A percentile compares a stretch with the other conserved stretches of the same genome.
phyloP scores from a whole-genome alignment of 2,113 vertebrate genomes.

The Paramisgurnus dabryanus region DNA sequence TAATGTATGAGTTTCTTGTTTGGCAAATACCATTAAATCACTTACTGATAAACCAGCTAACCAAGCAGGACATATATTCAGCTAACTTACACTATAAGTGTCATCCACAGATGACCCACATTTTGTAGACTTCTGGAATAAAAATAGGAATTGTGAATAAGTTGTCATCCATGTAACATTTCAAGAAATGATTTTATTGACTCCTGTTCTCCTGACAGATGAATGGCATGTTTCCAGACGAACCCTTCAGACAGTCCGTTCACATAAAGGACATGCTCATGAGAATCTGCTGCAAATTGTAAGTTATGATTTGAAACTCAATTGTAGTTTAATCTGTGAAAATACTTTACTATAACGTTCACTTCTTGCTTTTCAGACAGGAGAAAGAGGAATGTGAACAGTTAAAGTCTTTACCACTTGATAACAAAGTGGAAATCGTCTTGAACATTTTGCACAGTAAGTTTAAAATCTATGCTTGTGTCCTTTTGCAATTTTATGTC shows the following conservation, averaged over 20 bases:
- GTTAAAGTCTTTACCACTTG: not conserved
- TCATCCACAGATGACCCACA: no score
- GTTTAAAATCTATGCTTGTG: not conserved
- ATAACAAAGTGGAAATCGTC: constrained; percentile 1
- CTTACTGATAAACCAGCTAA: no score
- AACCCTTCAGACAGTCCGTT: constrained; percentile 59
- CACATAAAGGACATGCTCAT: constrained; percentile 80
- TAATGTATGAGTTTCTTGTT: no score
- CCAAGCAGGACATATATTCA: no score
- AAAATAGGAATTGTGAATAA: no score
- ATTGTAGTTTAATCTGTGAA: not conserved
- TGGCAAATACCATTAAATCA: no score
- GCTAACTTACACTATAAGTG: no score
- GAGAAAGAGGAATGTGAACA: not conserved
- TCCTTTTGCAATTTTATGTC: not conserved
- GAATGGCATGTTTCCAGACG: constrained; percentile 74
- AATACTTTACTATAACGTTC: not conserved
- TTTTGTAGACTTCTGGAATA: no score
- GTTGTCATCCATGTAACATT: not conserved
- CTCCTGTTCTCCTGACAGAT: constrained; percentile 66
- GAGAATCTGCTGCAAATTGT: constrained; percentile 80
- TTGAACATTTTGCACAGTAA: not conserved
- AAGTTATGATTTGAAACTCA: constrained; percentile 66
- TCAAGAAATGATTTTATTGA: not conserved
- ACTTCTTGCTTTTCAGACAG: not conserved